Evolutionary conservation across 2,888 invertebrate species (phyloP), one percentile per base, ranked within the genome.

Genomic region (Agriopis marginaria): DNA sequence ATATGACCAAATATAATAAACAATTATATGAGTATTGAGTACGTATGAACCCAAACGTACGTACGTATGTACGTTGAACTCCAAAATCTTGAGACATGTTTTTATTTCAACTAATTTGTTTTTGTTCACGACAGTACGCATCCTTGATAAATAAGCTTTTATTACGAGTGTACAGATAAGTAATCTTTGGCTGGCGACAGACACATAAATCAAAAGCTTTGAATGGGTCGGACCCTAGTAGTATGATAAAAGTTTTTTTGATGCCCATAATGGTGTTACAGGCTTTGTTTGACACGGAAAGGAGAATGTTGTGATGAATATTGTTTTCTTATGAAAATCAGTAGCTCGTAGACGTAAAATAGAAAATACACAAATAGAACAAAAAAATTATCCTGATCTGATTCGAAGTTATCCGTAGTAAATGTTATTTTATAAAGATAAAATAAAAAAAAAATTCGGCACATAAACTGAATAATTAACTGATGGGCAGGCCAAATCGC

Each of bases 151-250:
- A 89, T 87, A 86, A 88, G 82, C 83, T 83, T 74, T 83, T 85
- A 87, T 85, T 85, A 62, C 84, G 82, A 85, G 81, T 78, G 82
- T 84, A 83, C 79, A 82, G 91, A 91, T 91, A 90, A 83, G 86
- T 86, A 88, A 88, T 88, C 86, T 87, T 83, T 84, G 87, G 86
- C 80, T 80, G 81, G 84, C 79, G 86, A 88, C 87, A 86, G 83
- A 84, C 79, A 80, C 86, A 90, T 91, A 92, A 92, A 92, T 90
- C 91, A 92, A 88, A 88, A 86, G 86, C 88, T 84, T 87, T 90
- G 90, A 89, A 91, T 89, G 88, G 88, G 86, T 87, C 85, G 82
- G 77, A 82, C 73, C 73, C 74, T 71, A 73, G 71, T 72, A 65
- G 76, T 71, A 66, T 72, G 74, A 74, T 76, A 74, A 76, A 74